Evolutionary conservation across 2,797 vertebrate species (phyloP).

Genomic region (Tokudaia tokunoshimensis): DNA sequence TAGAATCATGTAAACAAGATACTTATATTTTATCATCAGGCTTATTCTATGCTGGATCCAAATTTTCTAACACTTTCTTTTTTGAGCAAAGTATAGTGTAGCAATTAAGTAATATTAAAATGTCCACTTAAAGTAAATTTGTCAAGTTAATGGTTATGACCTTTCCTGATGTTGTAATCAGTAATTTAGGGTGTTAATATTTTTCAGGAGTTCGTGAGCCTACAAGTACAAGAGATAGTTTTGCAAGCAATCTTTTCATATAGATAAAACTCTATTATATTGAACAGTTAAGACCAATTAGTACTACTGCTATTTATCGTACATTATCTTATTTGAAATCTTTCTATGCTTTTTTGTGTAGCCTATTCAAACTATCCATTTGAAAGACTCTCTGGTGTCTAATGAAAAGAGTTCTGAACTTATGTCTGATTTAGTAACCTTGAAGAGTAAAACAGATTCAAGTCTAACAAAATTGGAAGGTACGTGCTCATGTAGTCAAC

Average conservation of each 20-base stretch:
- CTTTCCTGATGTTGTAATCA: constrained; percentile 12
- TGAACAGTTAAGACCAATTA: constrained; percentile 21
- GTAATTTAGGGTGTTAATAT: constrained; percentile 62
- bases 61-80: constrained; percentile 41
- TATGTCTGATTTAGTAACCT: constrained; percentile 88
- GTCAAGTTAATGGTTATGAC: constrained; percentile 16
- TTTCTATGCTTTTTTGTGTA: constrained; percentile 77
- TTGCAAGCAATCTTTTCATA: constrained; percentile 17
- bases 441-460: constrained; percentile 87
- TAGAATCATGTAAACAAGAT: not conserved
- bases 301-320: not conserved
- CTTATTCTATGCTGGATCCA: constrained; percentile 13
- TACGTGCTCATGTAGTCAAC: constrained; percentile 65
- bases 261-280: not conserved
- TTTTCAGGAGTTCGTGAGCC: constrained; percentile 38
- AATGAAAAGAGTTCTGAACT: constrained; percentile 88
- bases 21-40: not conserved
- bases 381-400: constrained; percentile 79
- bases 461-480: constrained; percentile 86
- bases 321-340: constrained; percentile 9
- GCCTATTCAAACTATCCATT: constrained; percentile 85
- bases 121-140: constrained; percentile 37
- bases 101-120: constrained; percentile 37
- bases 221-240: not conserved
- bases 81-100: constrained; percentile 57